Conservation (phyloP, 1,140 invertebrate species). For the Trichoplusia ni region DNA sequence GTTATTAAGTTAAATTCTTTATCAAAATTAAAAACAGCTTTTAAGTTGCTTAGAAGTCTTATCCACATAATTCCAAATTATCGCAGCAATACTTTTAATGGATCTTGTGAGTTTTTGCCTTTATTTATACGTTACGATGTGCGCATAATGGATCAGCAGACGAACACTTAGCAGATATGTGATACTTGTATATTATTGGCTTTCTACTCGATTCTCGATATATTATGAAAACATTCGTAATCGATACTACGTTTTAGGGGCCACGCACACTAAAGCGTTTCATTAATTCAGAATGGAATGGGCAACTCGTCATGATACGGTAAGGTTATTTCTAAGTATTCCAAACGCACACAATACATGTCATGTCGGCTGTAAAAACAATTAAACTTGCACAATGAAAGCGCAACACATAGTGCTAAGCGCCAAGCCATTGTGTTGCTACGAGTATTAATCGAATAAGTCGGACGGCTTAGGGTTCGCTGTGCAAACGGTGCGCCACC, state of each 20-base stretch:
- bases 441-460: conserved; percentile 62
- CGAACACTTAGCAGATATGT: conserved; percentile 61
- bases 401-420: conserved; percentile 53
- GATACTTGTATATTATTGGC: conserved; percentile 46
- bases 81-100: conserved; percentile 74
- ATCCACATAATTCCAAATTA: conserved; percentile 54
- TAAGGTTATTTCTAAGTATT: conserved; percentile 30
- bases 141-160: conserved; percentile 71
- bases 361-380: conserved; percentile 53
- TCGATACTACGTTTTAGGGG: conserved; percentile 12
- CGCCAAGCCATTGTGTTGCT: conserved; percentile 54
- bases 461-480: conserved; percentile 16
- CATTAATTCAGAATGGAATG: not conserved
- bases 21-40: too few relatives aligned
- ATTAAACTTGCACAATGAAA: conserved; percentile 70
- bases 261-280: conserved; percentile 3
- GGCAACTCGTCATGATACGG: conserved; percentile 12
- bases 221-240: conserved; percentile 17
- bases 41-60: conserved; percentile 16
- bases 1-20: too few relatives aligned
- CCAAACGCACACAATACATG: conserved; percentile 25
- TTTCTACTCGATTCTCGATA: conserved; percentile 22
- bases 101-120: conserved; percentile 76
- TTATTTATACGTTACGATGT: conserved; percentile 75
- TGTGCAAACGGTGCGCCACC: conserved; percentile 11